Percentiles rank a stretch among this genome's conserved stretches.
phyloP scores from a whole-genome alignment of 2,113 vertebrate genomes.

The Nicator chloris region DNA sequence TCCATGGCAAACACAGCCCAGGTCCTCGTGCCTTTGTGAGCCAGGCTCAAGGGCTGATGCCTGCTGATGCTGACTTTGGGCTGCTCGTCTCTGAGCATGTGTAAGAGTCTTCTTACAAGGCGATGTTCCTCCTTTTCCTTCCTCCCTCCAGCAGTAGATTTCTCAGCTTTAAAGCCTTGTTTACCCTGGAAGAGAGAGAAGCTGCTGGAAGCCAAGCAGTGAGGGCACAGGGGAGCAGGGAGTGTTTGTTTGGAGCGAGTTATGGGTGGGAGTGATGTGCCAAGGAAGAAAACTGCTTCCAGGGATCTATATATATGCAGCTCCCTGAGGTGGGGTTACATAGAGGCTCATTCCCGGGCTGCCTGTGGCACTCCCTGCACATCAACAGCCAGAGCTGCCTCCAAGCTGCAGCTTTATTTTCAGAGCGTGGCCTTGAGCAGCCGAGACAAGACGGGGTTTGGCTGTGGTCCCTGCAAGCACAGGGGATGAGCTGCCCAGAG shows the following conservation, averaged over 20 bases:
- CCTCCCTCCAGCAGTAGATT: neutral
- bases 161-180: neutral
- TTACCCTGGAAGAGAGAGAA: slow-evolving; percentile 4
- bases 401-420: neutral
- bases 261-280: neutral
- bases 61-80: neutral
- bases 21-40: fast-evolving
- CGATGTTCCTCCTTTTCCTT: neutral
- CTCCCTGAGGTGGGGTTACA: neutral
- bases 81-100: neutral
- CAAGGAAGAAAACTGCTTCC: slow-evolving; percentile 20
- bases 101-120: neutral
- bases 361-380: neutral
- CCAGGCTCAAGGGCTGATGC: neutral
- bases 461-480: neutral
- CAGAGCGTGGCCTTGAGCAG: neutral
- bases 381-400: neutral
- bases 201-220: neutral
- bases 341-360: neutral
- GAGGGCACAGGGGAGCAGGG: neutral
- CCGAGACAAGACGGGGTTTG: fast-evolving
- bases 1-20: neutral
- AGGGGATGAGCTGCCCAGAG: neutral
- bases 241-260: neutral
- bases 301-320: slow-evolving; percentile 31